Percentiles rank a stretch among this genome's conserved stretches.
Conservation (phyloP, 1,140 invertebrate genomes). For the Philopotamus ludificatus region DNA sequence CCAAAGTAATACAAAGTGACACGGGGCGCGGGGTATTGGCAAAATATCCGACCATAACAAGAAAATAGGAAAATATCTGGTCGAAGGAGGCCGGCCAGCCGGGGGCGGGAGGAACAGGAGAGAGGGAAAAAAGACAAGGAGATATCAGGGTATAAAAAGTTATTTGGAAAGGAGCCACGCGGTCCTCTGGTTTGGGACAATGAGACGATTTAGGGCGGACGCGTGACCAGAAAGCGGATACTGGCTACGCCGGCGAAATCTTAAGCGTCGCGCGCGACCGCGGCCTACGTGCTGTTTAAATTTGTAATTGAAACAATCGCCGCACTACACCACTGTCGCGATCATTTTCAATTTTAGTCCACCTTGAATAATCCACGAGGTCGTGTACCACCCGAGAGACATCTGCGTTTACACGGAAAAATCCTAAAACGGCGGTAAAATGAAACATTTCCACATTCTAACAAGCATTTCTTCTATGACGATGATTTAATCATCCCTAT, state of each 20-base stretch:
- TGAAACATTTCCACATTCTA: no score
- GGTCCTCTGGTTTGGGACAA: slow-evolving; percentile 40
- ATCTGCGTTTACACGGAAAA: no score
- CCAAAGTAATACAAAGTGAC: slow-evolving; percentile 42
- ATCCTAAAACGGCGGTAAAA: no score
- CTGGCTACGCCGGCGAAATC: slow-evolving; percentile 31
- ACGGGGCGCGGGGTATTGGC: slow-evolving; percentile 33
- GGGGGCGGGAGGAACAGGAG: not conserved
- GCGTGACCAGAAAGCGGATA: slow-evolving; percentile 41
- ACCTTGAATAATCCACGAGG: no score
- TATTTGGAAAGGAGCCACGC: slow-evolving; percentile 42
- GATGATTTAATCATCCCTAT: no score
- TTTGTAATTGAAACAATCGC: slow-evolving; percentile 33
- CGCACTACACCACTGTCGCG: not conserved
- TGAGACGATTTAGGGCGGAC: slow-evolving; percentile 41
- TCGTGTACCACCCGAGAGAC: no score
- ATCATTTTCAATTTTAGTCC: not conserved
- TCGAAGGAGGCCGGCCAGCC: not conserved
- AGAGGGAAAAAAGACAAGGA: slow-evolving; percentile 31
- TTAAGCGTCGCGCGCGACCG: slow-evolving; percentile 17
- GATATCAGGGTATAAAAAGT: slow-evolving; percentile 42
- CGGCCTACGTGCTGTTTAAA: slow-evolving; percentile 36
- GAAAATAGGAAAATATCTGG: slow-evolving; percentile 37
- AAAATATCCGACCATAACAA: slow-evolving; percentile 34
- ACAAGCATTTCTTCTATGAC: no score